Base-by-base conservation (phyloP, 1,140 invertebrate species). In the Pseudachorutes palmiensis region DNA sequence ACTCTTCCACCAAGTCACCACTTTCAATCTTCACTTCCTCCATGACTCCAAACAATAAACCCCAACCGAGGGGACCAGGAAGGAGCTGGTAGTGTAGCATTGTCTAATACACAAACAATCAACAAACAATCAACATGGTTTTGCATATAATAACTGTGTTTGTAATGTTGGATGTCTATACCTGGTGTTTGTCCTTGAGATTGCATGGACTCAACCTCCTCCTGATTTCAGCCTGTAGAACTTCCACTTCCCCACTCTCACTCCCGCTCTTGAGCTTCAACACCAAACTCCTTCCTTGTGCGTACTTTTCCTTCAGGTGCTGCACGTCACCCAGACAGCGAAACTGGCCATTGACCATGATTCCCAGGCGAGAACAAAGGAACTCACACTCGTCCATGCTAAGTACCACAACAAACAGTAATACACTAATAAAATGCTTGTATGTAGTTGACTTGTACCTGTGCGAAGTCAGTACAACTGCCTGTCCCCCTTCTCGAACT, bases 301-400 rank as follows among this genome's bases (percentile, higher is more conserved):
- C 83, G 77, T 83, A 86, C 72, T 83, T 83, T 68, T 74, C 78
- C 72, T 82, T 82, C n/a, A 83, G 72, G 65, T 83, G 79, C 63
- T 83, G 81, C 83, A 77, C 74, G 28, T 77, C 77, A 19, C 81
- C 82, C 26, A 83, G 65, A 69, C 81, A 82, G 28, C 76, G 83
- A 68, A 93, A 83, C 64, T 86, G 81, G 0, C 92, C 92, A 76
- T 86, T 87, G 1, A 92, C 79, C 81, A 83, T 83, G 29, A 83
- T 83, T 24, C 77, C 81, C 12, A 83, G 72, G 48, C 79, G 62
- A 19, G 76, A 75, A 67, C 81, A 83, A 0, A 83, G 70, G 1
- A 78, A 79, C 74, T 83, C 81, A 74, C 80, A 81, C 76, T 83
- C 81, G 67, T 83, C 81, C 81, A 82, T 82, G 59, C 78, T 77